These are phyloP conservation scores for Zygothrica quintamaculata DNA, from an alignment of 2,888 invertebrate genomes.

Conservation along the genomic window DNA sequence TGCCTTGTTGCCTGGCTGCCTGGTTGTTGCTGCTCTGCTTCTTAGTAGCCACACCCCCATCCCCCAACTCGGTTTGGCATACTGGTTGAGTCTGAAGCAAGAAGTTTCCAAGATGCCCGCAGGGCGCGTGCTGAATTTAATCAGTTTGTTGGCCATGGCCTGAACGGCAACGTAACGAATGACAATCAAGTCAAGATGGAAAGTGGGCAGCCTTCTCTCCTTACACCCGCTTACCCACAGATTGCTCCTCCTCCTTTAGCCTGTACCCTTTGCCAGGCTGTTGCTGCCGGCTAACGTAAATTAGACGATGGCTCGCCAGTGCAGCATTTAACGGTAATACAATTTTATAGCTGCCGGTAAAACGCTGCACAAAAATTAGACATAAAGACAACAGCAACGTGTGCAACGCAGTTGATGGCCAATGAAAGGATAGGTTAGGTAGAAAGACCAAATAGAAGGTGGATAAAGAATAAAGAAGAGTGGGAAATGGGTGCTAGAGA, in stretches of 20 bases:
- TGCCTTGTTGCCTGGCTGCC: constrained; percentile 22
- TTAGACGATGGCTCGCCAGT: constrained; percentile 78
- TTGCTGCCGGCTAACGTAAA: constrained; percentile 74
- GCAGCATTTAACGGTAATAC: constrained; percentile 81
- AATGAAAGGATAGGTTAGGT: constrained; percentile 4
- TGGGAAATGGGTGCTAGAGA: constrained; percentile 17
- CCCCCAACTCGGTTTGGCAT: constrained; percentile 2
- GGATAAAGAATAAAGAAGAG: not conserved
- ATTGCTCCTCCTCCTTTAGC: not conserved
- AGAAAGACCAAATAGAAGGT: constrained; percentile 1
- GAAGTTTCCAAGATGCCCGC: constrained; percentile 81
- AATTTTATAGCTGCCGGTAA: constrained; percentile 81
- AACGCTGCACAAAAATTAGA: constrained; percentile 79
- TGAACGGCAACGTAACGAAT: constrained; percentile 71
- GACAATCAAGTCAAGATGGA: constrained; percentile 80
- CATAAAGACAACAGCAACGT: constrained; percentile 64
- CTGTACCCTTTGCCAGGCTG: constrained; percentile 1
- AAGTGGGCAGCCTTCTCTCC: constrained; percentile 67
- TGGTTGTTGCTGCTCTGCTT: constrained; percentile 7
- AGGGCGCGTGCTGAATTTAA: constrained; percentile 84
- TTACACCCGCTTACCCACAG: constrained; percentile 1
- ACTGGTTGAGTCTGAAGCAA: constrained; percentile 40
- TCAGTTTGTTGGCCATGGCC: constrained; percentile 78
- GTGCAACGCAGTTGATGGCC: constrained; percentile 39
- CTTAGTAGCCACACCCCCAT: constrained; percentile 7